A percentile compares a stretch with the other conserved stretches of the same genome.
Conservation (phyloP, 1,140 invertebrate genomes). For the Cydia splendana region DNA sequence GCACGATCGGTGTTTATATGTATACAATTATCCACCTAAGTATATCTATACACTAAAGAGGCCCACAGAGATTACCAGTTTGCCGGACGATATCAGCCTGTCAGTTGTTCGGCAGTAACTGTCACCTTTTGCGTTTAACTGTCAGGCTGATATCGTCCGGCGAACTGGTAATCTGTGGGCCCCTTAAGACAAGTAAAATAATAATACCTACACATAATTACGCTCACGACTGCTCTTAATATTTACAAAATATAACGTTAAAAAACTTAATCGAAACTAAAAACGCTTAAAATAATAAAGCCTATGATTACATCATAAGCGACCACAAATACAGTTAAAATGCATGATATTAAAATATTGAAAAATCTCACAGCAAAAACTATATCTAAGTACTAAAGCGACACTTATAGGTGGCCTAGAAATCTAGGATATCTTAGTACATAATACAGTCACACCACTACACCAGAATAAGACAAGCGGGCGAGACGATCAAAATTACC, state of each 20-base stretch:
- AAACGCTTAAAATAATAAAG: slow-evolving; percentile 11
- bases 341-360: slow-evolving; percentile 8
- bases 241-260: neutral
- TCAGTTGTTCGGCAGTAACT: too few species aligned
- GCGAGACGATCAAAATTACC: neutral
- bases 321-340: neutral
- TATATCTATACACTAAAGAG: too few species aligned
- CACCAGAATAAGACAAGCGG: neutral
- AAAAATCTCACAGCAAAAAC: slow-evolving; percentile 14
- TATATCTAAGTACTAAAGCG: slow-evolving; percentile 5
- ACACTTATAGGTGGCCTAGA: neutral
- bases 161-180: too few species aligned
- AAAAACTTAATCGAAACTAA: neutral
- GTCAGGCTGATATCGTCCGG: too few species aligned
- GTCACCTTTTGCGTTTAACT: too few species aligned
- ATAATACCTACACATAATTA: neutral
- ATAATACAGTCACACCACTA: neutral
- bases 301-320: neutral
- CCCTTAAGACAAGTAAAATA: neutral
- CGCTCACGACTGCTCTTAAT: neutral
- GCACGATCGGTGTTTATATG: too few species aligned
- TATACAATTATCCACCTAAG: too few species aligned
- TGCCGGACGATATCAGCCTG: too few species aligned
- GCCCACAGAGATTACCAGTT: too few species aligned
- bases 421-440: neutral